Evolutionary conservation across 2,888 invertebrate genomes (phyloP).

Genomic region (Molorchus minor): DNA sequence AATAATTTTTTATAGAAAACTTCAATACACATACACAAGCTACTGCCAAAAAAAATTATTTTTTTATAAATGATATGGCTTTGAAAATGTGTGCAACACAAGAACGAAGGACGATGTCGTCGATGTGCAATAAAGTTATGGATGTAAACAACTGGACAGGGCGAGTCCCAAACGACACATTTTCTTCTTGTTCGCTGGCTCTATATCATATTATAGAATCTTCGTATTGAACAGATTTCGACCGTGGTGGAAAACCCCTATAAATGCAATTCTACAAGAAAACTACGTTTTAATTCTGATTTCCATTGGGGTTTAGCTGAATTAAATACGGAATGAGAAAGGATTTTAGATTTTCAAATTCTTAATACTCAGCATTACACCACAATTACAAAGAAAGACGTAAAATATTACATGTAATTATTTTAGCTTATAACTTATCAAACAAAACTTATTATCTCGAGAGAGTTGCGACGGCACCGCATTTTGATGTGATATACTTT

Average conservation of each 20-base stretch:
- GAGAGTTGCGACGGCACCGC: slow-evolving; percentile 15
- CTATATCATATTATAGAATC: no score
- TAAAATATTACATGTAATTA: slow-evolving; percentile 58
- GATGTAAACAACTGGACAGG: no score
- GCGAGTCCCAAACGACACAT: no score
- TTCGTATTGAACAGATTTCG: neutral
- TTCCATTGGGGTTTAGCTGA: slow-evolving; percentile 62
- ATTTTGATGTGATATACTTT: slow-evolving; percentile 24
- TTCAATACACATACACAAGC: no score
- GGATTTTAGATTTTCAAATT: slow-evolving; percentile 62
- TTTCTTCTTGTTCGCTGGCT: no score
- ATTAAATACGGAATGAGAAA: slow-evolving; percentile 62
- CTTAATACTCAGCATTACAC: slow-evolving; percentile 57
- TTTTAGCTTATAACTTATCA: slow-evolving; percentile 54
- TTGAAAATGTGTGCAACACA: no score
- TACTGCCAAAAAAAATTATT: no score
- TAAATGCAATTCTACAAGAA: slow-evolving; percentile 52
- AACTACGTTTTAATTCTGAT: slow-evolving; percentile 64
- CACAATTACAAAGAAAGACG: slow-evolving; percentile 55
- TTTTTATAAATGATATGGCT: no score
- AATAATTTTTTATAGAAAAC: no score
- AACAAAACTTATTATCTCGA: slow-evolving; percentile 40
- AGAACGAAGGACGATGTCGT: no score
- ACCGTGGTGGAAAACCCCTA: slow-evolving; percentile 43
- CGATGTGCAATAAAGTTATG: no score